These are phyloP conservation scores for Aramus guarauna DNA, from an alignment of 2,113 vertebrate species.

Conservation along the genomic window DNA sequence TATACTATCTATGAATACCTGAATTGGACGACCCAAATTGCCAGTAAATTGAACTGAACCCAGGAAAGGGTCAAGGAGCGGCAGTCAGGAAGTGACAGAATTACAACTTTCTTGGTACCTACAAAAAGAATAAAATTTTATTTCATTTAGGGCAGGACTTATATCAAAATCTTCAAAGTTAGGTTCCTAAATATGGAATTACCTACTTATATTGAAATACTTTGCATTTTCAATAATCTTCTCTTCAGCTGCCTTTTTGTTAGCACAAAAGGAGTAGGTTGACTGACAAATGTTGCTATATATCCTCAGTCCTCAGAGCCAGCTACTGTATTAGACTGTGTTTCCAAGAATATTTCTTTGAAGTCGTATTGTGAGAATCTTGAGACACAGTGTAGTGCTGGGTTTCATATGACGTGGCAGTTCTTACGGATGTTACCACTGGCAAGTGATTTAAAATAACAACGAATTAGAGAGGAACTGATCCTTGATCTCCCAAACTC, in stretches of 20 bases:
- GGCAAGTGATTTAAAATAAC: not conserved
- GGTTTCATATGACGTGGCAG: not conserved
- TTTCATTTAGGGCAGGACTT: not conserved
- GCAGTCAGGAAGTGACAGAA: not conserved
- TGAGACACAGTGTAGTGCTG: not conserved
- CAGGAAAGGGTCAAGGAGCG: not conserved
- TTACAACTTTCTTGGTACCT: not conserved
- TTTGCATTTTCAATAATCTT: not conserved
- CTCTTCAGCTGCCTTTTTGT: not conserved
- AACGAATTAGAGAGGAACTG: not conserved
- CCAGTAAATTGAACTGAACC: not conserved
- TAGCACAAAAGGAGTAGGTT: not conserved
- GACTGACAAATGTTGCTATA: not conserved
- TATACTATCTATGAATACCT: not conserved
- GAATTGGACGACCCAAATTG: not conserved
- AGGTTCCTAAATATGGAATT: not conserved
- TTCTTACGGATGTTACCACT: conserved; percentile 1
- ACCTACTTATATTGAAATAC: not conserved
- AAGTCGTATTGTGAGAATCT: not conserved
- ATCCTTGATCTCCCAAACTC: not conserved
- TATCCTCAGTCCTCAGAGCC: not conserved
- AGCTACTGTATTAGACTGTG: not conserved
- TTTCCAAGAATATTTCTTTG: conserved; percentile 11
- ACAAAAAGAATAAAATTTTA: not conserved
- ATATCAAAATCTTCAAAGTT: not conserved